These are phyloP conservation scores for Anser cygnoides DNA, from an alignment of 2,113 vertebrate genomes.

Conservation along the genomic window DNA sequence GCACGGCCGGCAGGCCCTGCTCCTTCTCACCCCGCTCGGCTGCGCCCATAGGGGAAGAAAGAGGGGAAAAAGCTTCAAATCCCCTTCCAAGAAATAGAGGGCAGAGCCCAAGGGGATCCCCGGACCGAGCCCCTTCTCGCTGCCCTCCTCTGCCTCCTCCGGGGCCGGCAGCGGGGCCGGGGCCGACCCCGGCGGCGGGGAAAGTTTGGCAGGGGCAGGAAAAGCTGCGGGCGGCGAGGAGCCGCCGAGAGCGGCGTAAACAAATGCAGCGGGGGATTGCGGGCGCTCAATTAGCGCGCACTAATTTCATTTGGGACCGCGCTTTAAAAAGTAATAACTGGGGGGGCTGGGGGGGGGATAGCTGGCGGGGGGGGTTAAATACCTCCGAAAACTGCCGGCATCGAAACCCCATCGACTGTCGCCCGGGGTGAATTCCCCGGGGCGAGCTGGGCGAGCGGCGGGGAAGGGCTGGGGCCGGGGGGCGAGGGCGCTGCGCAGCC, in stretches of 20 bases:
- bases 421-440: not conserved
- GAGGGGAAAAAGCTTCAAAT: not conserved
- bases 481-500: slow-evolving; percentile 12
- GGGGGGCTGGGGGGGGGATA: not conserved
- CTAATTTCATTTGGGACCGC: not conserved
- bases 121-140: not conserved
- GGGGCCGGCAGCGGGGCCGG: not conserved
- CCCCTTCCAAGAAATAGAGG: not conserved
- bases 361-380: not conserved
- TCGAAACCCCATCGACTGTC: not conserved
- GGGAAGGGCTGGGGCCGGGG: not conserved
- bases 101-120: not conserved
- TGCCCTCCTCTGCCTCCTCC: not conserved
- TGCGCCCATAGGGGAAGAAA: not conserved
- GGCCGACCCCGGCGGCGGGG: not conserved
- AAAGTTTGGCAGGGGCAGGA: slow-evolving; percentile 8
- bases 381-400: not conserved
- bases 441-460: not conserved
- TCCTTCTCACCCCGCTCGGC: not conserved
- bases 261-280: not conserved
- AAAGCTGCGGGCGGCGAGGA: not conserved
- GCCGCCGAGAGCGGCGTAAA: not conserved
- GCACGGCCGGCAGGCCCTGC: not conserved
- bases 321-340: not conserved
- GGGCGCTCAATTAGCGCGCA: not conserved